Conservation (phyloP, 1,140 invertebrate genomes). For the Brachystomella parvula region DNA sequence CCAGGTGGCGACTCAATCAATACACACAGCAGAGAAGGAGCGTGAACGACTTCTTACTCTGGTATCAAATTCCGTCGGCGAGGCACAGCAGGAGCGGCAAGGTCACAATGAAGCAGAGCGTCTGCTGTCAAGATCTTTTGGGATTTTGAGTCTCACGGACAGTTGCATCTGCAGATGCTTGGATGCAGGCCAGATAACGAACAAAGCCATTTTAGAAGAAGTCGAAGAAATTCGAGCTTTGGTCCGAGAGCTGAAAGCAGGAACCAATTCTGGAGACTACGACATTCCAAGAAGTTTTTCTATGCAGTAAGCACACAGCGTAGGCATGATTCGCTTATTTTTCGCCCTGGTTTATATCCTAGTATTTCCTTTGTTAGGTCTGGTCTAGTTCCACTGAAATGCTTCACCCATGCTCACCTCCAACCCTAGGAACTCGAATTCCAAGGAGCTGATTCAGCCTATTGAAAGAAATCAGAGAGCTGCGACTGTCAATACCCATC, state of each 20-base stretch:
- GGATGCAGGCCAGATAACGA: slow-evolving; percentile 28
- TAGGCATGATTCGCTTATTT: not conserved
- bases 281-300: slow-evolving; percentile 11
- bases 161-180: slow-evolving; percentile 24
- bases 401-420: not conserved
- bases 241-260: slow-evolving; percentile 29
- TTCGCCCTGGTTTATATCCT: not conserved
- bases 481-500: not conserved
- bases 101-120: slow-evolving; percentile 7
- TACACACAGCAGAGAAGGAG: slow-evolving; percentile 20
- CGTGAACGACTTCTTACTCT: slow-evolving; percentile 10
- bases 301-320: slow-evolving; percentile 10
- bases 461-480: not conserved
- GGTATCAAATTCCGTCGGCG: slow-evolving; percentile 13
- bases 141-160: slow-evolving; percentile 23
- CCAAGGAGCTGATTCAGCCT: not conserved
- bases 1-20: slow-evolving; percentile 7
- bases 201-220: slow-evolving; percentile 21
- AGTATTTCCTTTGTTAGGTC: not conserved
- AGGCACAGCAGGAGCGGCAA: slow-evolving; percentile 20
- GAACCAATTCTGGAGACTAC: slow-evolving; percentile 17
- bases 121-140: slow-evolving; percentile 19
- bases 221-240: slow-evolving; percentile 29
- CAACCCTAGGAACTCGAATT: not conserved
- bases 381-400: not conserved